Evolutionary conservation across 1,140 invertebrate genomes (phyloP), one percentile per base, ranked within the genome.

Genomic region (Drosophila insularis): DNA sequence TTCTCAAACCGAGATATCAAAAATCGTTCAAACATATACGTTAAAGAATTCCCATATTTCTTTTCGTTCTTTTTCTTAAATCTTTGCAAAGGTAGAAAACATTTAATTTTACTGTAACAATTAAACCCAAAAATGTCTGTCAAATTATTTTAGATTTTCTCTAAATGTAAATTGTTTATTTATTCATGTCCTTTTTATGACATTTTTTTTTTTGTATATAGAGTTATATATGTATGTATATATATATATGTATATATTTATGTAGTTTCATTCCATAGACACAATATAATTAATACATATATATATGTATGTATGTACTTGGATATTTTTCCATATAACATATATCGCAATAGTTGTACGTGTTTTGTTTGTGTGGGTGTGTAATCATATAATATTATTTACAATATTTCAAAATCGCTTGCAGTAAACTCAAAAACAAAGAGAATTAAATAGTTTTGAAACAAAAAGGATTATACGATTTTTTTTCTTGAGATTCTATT

Each of bases 101-200:
- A 46, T 62, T 37, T 19, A 14, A 43, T 43, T 5, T 43, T 2
- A 0, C 5, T 6, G 3, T 4, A 43, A 43, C 27, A 27, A 5
- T 27, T 7, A 7, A 2, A 1, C 35, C 35, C 1, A 43, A 14
- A 43, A 43, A 43, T 7, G 0, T 43, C 2, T 0, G 4, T 11
- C 35, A 43, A 43, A 19, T 10, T 13, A 2, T 27, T 0, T 27
- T 69, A 72, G 71, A 74, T 76, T 89, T 84, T 89, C 70, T 84
- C 85, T 84, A 89, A 89, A 81, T 78, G 85, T 89, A 89, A 81
- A 78, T 69, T 89, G 19, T 84, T 87, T 87, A 87, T 87, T 87
- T 79, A 75, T 74, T 89, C 56, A 64, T 80, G 74, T 78, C 68
- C 74, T 71, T 64, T 50, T 78, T 79, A 81, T 69, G 68, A 66